Conservation (phyloP, 2,797 vertebrate genomes). For the Pseudochromis fuscus region DNA sequence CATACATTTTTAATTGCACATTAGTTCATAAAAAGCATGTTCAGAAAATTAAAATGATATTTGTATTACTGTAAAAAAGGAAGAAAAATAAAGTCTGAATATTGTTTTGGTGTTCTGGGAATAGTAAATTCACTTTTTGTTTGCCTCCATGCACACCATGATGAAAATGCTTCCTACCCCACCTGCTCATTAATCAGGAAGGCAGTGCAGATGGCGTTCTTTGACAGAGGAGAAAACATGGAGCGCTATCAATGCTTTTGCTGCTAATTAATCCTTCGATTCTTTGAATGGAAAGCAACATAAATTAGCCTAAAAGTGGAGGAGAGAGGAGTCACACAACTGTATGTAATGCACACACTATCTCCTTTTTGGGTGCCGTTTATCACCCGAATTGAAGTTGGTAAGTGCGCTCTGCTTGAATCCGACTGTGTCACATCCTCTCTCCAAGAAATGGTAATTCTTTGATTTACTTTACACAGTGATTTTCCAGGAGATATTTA, state of each 20-base stretch:
- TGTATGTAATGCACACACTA: slow-evolving; percentile 17
- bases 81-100: slow-evolving; percentile 15
- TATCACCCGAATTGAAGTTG: slow-evolving; percentile 1
- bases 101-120: slow-evolving; percentile 45
- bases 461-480: slow-evolving; percentile 1
- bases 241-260: slow-evolving; percentile 72
- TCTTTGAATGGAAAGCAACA: slow-evolving; percentile 74
- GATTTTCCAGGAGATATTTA: neutral
- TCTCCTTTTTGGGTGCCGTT: slow-evolving; percentile 1
- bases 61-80: slow-evolving; percentile 24
- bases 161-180: slow-evolving; percentile 74
- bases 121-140: slow-evolving; percentile 50
- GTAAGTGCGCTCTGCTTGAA: slow-evolving; percentile 19
- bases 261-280: slow-evolving; percentile 80
- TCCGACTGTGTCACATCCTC: slow-evolving; percentile 6
- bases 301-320: slow-evolving; percentile 70
- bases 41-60: slow-evolving; percentile 1
- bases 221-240: slow-evolving; percentile 80
- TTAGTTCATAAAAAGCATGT: neutral
- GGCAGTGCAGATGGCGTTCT: slow-evolving; percentile 80
- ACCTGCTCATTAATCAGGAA: slow-evolving; percentile 84
- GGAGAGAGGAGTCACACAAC: slow-evolving; percentile 58
- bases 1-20: neutral
- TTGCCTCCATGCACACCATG: slow-evolving; percentile 72
- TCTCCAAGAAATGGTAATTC: slow-evolving; percentile 17